Base-by-base conservation (phyloP, 2,888 invertebrate species). In the Pemphredon lugubris region DNA sequence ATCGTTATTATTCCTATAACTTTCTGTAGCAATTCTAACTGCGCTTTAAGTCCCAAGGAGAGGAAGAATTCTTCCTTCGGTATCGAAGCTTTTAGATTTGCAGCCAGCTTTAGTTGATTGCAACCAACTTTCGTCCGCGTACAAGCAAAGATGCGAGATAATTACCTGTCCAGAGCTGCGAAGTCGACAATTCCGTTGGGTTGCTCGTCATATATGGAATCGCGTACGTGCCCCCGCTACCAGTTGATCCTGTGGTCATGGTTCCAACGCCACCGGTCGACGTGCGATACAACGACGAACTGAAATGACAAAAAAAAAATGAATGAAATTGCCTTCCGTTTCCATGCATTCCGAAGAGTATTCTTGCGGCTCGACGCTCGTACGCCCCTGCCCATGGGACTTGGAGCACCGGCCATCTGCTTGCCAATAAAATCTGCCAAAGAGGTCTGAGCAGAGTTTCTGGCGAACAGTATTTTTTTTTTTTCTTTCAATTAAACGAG, bases 261-360 rank as follows among this genome's bases (percentile, higher is more conserved):
- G 83, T 55, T 18, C 79, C 76, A 0, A 83, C 83, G 5, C 76
- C 76, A 42, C 66, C 26, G 26, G 26, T 79, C 81, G 87, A 84
- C 47, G 83, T 68, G 9, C 87, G 86, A 59, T 87, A 88, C 69
- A 87, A 47, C 14, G 84, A 76, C n/a, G 87, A 75, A 69, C 88
- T 88, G 82, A 30, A 83, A 85, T 47, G 74, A 16, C 9, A 7
- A 9, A 20, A 47, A 57, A 9, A 9, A 4, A 18, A n/a, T 30
- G 14, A 39, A 7, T 16, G 5, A 42, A 57, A 18, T 9, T 14
- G 32, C 57, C 14, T 16, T 57, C 18, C 48, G 11, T 16, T 13
- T 34, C n/a, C 39, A 50, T 34, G 5, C 45, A 30, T 37, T 53
- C 39, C 42, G n/a, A n/a, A n/a, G n/a, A n/a, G n/a, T n/a, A n/a